phyloP scores from a whole-genome alignment of 2,113 vertebrate species.

The Plectropomus leopardus region DNA sequence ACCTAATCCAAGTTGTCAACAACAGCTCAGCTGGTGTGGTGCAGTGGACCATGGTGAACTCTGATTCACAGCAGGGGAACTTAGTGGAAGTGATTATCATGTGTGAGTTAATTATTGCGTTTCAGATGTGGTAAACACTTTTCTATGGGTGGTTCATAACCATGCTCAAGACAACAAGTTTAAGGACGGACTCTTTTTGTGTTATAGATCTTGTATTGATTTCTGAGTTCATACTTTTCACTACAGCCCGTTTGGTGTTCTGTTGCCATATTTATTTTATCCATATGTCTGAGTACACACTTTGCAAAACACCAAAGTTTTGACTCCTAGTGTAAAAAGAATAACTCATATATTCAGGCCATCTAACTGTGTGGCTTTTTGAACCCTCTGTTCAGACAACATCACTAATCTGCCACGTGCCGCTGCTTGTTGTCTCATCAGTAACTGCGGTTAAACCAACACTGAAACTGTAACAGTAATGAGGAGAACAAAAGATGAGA shows the following conservation, averaged over 20 bases:
- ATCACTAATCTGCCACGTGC: constrained; percentile 24
- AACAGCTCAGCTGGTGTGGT: neutral
- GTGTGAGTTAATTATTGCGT: neutral
- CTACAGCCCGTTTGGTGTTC: neutral
- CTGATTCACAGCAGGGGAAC: no score
- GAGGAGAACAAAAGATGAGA: constrained; percentile 47
- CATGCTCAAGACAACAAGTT: neutral
- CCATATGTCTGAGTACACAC: neutral
- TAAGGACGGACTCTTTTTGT: neutral
- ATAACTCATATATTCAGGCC: neutral
- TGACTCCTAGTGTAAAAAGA: neutral
- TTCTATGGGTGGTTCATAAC: neutral
- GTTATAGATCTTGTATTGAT: neutral
- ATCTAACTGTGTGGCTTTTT: neutral
- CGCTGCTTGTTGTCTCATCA: constrained; percentile 18
- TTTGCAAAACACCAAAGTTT: neutral
- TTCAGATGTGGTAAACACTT: neutral
- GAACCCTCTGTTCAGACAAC: constrained; percentile 26
- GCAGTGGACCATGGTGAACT: neutral
- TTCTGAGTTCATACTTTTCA: neutral
- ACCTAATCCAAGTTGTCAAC: neutral
- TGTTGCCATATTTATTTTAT: neutral
- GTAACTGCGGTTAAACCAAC: constrained; percentile 53
- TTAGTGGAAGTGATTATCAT: neutral
- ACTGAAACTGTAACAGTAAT: constrained; percentile 1